These are phyloP conservation scores for Galerucella calmariensis DNA, from an alignment of 2,888 invertebrate genomes.

Conservation along the genomic window DNA sequence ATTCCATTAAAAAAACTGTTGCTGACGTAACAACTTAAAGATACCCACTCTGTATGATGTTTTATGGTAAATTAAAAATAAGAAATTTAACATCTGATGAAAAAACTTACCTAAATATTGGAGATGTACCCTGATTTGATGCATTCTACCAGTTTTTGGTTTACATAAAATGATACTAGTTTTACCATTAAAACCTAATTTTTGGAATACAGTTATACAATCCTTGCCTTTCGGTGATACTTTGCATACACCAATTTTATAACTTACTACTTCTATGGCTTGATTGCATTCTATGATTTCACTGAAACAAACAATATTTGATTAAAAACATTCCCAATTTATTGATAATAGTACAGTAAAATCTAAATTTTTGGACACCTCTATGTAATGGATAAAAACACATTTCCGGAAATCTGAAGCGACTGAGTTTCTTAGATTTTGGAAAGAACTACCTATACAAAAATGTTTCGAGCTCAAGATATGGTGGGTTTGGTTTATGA, in stretches of 20 bases:
- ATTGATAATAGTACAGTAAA: too few species aligned
- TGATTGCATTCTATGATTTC: constrained; percentile 87
- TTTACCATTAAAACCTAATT: constrained; percentile 87
- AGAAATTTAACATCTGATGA: background rate
- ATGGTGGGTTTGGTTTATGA: too few species aligned
- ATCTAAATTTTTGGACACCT: too few species aligned
- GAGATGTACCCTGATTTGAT: constrained; percentile 97
- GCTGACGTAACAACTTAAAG: too few species aligned
- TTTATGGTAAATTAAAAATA: too few species aligned
- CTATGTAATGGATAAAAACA: too few species aligned
- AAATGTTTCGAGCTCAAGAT: too few species aligned
- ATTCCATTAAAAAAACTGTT: too few species aligned
- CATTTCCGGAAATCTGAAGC: constrained; percentile 4
- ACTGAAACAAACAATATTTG: constrained; percentile 63
- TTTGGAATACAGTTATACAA: constrained; percentile 90
- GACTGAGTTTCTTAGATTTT: too few species aligned
- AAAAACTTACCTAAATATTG: constrained; percentile 87
- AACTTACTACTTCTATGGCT: constrained; percentile 92
- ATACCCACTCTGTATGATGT: too few species aligned
- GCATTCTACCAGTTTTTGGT: constrained; percentile 97
- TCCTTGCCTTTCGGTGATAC: constrained; percentile 93
- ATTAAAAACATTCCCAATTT: background rate
- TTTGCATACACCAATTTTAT: constrained; percentile 96
- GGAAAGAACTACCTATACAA: too few species aligned
- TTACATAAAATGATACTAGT: constrained; percentile 94